Base-by-base conservation (phyloP, 2,888 invertebrate genomes). In the Sarcophaga subvicina region DNA sequence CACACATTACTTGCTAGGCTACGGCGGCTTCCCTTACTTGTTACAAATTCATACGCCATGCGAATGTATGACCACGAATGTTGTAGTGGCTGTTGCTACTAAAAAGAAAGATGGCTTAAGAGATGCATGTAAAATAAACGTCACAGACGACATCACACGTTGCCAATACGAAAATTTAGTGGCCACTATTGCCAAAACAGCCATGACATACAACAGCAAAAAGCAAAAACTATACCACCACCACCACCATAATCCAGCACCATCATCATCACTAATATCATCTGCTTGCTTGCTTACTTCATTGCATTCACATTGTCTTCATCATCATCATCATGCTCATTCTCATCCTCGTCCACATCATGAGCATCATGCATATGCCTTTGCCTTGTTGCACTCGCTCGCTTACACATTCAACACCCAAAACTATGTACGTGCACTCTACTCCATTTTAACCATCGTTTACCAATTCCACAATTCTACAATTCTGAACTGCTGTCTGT, bases 101-200 rank as follows among this genome's bases (percentile, higher is more conserved):
- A 69, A 83, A 59, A 66, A 47, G 54, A 88, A 86, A 88, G 76
- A 80, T 85, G 85, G 86, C 76, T 75, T 63, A 73, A 72, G 72
- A 78, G 88, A 76, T 88, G 85, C 83, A 90, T 90, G 89, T 90
- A 89, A 91, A 88, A 89, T 90, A 83, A 87, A 88, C 89, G 90
- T 90, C 90, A 91, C 90, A 92, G 91, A 90, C 91, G 91, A 91
- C 92, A 91, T 91, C 91, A 92, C 91, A 91, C 91, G 91, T 91
- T 91, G 89, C 89, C 90, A 90, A 90, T 89, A 88, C 70, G 62
- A 89, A 90, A 90, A 91, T 91, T 89, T 89, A 89, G 90, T 90
- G 90, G 90, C 90, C 88, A 89, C 83, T 85, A 85, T 88, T 84
- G 76, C 85, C 81, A 88, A 88, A 88, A 88, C 75, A 85, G 72